Percentiles rank a stretch among this genome's conserved stretches.
Evolutionary conservation across 1,140 invertebrate species (phyloP).

Genomic region (Drosophila erecta): DNA sequence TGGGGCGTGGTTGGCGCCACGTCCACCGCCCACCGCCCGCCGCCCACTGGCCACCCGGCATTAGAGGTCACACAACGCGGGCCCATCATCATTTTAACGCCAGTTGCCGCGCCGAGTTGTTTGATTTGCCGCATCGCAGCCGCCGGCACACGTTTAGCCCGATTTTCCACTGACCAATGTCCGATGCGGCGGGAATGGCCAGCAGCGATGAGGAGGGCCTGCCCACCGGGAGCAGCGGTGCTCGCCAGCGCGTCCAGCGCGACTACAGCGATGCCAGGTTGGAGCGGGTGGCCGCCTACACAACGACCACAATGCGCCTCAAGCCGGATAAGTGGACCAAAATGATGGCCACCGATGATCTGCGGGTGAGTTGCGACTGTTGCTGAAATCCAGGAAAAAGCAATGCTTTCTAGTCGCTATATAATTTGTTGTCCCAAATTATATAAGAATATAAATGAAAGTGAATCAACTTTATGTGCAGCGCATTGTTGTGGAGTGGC

Average conservation of each 20-base stretch:
- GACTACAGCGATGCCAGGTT: constrained; percentile 71
- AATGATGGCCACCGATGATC: constrained; percentile 88
- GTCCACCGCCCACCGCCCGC: constrained; percentile 28
- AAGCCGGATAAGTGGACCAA: constrained; percentile 92
- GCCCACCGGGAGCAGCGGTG: constrained; percentile 19
- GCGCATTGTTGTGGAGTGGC: constrained; percentile 84
- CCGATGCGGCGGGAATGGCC: constrained; percentile 51
- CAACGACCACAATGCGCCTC: constrained; percentile 87
- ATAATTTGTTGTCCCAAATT: too few species aligned
- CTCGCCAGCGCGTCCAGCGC: constrained; percentile 44
- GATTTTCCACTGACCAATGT: constrained; percentile 31
- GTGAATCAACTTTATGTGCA: constrained; percentile 42
- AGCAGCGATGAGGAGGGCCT: constrained; percentile 67
- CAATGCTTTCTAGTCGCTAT: too few species aligned
- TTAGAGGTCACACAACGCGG: constrained; percentile 66
- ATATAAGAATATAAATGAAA: too few species aligned
- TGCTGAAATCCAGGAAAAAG: not conserved
- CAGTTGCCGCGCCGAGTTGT: constrained; percentile 62
- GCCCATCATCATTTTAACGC: constrained; percentile 66
- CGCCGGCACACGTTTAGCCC: constrained; percentile 20
- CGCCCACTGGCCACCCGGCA: constrained; percentile 56
- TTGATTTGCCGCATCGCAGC: constrained; percentile 54
- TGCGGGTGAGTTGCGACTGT: constrained; percentile 60
- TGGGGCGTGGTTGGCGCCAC: constrained; percentile 38
- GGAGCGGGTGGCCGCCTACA: constrained; percentile 73